phyloP scores from a whole-genome alignment of 2,888 invertebrate genomes.

The Sipha maydis region DNA sequence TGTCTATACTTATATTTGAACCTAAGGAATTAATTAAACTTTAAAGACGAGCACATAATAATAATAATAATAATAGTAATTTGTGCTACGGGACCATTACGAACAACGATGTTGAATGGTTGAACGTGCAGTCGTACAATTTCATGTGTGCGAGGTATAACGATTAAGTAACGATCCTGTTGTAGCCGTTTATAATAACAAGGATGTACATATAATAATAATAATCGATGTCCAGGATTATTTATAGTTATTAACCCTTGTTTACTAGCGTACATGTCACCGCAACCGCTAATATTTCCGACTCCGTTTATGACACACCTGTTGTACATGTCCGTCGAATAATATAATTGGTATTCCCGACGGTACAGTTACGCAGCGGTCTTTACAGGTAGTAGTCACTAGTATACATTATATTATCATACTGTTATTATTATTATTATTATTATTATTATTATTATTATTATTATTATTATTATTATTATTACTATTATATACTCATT shows the following conservation, averaged over 20 bases:
- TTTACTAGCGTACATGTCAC: background rate
- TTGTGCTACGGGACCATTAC: background rate
- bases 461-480: too few species aligned
- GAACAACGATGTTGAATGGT: background rate
- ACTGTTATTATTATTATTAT: too few species aligned
- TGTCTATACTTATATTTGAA: background rate
- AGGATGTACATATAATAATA: background rate
- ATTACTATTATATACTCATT: background rate
- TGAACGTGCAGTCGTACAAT: background rate
- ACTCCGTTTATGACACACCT: conserved; percentile 30
- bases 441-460: too few species aligned
- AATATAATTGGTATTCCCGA: conserved; percentile 30
- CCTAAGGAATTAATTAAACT: background rate
- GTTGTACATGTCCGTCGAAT: conserved; percentile 7
- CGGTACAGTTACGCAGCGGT: background rate
- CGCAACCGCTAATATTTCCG: background rate
- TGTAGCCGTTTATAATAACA: too few species aligned
- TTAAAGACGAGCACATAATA: background rate
- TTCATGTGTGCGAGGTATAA: background rate
- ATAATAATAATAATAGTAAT: background rate
- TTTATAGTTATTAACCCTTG: background rate
- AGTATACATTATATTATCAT: background rate
- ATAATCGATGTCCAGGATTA: background rate
- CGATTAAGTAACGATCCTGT: background rate
- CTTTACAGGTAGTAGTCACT: background rate